Evolutionary conservation across 2,888 invertebrate species (phyloP).

Genomic region (Fissipunctia ypsillon): DNA sequence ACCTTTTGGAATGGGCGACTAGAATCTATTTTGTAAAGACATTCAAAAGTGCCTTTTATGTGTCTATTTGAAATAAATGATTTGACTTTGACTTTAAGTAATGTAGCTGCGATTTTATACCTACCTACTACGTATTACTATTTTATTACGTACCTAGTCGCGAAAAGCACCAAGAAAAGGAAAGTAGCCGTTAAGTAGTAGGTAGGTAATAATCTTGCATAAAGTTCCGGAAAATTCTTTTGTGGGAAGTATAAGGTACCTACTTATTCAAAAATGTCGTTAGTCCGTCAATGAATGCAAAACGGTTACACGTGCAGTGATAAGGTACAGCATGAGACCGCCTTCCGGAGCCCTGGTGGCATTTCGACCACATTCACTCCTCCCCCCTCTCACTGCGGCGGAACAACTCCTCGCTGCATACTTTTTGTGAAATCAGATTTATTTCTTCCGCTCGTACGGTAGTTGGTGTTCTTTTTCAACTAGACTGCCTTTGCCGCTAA

Average conservation of each 20-base stretch:
- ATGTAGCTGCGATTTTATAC: neutral
- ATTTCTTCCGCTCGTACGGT: conserved; percentile 76
- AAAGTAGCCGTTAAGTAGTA: neutral
- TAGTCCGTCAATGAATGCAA: conserved; percentile 71
- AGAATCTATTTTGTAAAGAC: no score
- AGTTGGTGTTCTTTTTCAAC: conserved; percentile 67
- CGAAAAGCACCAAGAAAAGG: conserved; percentile 1
- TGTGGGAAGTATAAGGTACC: neutral
- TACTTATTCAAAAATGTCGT: conserved; percentile 50
- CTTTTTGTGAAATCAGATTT: conserved; percentile 78
- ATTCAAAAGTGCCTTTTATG: no score
- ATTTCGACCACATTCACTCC: conserved; percentile 69
- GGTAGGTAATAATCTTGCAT: neutral
- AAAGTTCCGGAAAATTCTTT: neutral
- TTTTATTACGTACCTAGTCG: no score
- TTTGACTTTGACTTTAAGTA: neutral
- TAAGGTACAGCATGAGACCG: conserved; percentile 63
- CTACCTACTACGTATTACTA: no score
- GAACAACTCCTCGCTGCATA: conserved; percentile 68
- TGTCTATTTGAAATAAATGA: no score
- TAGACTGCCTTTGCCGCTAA: conserved; percentile 45
- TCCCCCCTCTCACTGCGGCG: conserved; percentile 47
- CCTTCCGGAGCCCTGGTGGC: conserved; percentile 70
- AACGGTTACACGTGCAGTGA: conserved; percentile 61
- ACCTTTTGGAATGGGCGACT: no score